phyloP scores from a whole-genome alignment of 2,113 vertebrate genomes.

The Solenodon paradoxus region DNA sequence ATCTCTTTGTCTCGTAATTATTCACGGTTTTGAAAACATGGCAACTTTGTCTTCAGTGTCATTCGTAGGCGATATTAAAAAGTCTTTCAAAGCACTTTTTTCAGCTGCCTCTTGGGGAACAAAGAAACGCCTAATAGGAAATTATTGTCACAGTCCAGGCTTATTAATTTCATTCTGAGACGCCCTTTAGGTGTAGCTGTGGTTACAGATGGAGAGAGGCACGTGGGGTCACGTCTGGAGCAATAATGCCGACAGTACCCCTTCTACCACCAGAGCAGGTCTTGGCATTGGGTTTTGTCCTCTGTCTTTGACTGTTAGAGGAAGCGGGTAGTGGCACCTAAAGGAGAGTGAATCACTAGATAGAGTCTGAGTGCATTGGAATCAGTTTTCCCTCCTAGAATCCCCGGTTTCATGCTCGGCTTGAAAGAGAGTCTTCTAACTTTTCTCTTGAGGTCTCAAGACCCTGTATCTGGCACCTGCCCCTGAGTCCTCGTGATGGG shows the following conservation, averaged over 20 bases:
- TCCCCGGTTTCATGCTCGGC: too few relatives aligned
- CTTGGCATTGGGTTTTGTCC: not conserved
- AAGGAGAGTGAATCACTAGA: not conserved
- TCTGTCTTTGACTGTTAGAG: not conserved
- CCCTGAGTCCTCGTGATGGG: not conserved
- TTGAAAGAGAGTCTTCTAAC: not conserved
- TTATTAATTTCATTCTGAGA: not conserved
- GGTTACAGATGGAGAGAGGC: not conserved
- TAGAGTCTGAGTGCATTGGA: not conserved
- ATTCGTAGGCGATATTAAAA: conserved; percentile 15
- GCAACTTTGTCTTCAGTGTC: not conserved
- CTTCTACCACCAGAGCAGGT: not conserved
- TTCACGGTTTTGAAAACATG: conserved; percentile 27
- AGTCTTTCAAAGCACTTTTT: not conserved
- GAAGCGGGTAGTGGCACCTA: not conserved
- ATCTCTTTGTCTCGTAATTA: conserved; percentile 30
- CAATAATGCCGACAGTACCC: not conserved
- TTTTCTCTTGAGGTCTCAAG: not conserved
- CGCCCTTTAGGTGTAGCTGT: not conserved
- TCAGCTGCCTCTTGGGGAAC: not conserved
- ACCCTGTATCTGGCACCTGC: not conserved
- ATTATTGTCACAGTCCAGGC: not conserved
- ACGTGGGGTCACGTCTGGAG: not conserved
- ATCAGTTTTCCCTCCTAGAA: not conserved
- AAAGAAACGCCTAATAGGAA: not conserved